Percentiles rank a stretch among this genome's conserved stretches.
Evolutionary conservation across 2,888 invertebrate species (phyloP).

Genomic region (Protophormia terraenovae): DNA sequence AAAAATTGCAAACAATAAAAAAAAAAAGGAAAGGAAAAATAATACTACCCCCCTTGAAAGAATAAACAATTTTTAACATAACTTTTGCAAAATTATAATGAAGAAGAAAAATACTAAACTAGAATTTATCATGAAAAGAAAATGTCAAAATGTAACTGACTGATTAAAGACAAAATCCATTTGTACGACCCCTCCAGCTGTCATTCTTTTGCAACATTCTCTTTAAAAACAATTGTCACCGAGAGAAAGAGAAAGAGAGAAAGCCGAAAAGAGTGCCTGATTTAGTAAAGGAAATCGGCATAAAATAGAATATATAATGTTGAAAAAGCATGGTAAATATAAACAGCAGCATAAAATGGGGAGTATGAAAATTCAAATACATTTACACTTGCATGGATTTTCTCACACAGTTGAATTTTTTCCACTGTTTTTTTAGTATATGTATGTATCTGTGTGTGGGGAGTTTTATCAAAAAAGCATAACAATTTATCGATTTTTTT

Average conservation of each 20-base stretch:
- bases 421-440: background rate
- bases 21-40: background rate
- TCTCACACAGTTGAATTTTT: background rate
- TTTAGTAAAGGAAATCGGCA: constrained; percentile 19
- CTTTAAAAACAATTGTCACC: background rate
- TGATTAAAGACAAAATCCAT: constrained; percentile 20
- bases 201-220: background rate
- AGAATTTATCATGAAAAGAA: background rate
- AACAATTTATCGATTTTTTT: constrained; percentile 51
- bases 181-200: background rate
- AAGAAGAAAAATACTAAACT: background rate
- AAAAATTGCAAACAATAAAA: constrained; percentile 8
- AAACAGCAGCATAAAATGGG: constrained; percentile 34
- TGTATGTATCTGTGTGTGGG: background rate
- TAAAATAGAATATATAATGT: constrained; percentile 22
- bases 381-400: background rate
- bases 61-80: background rate
- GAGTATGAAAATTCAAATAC: constrained; percentile 19
- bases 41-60: background rate
- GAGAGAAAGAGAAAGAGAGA: background rate
- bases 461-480: constrained; percentile 14
- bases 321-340: constrained; percentile 16
- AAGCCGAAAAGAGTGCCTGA: too few species aligned
- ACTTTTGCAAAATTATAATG: background rate
- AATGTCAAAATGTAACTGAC: constrained; percentile 39